Evolutionary conservation across 2,888 invertebrate genomes (phyloP), one percentile per base, ranked within the genome.

Genomic region (Plagodis pulveraria): DNA sequence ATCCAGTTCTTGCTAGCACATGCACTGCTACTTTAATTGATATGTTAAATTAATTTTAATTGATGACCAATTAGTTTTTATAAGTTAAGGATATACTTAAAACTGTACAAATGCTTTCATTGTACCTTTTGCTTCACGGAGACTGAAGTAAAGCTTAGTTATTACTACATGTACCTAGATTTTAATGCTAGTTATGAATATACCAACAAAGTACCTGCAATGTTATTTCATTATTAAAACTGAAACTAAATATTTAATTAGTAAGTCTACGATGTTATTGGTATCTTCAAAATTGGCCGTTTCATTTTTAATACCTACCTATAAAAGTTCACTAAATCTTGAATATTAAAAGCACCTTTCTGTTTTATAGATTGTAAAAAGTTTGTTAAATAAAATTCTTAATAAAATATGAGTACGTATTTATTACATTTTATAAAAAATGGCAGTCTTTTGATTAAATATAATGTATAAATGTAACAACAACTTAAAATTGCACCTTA

Each of bases 321-420:
- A 68, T 65, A 69, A 73, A 70, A 71, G 33, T 67, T 77, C 84
- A 87, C 86, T 66, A 76, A 80, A 74, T 79, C 78, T 83, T 77
- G 70, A 68, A 77, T 80, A 79, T 74, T 83, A 80, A 75, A 74
- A 65, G 89, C 90, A 91, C 90, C 63, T 73, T 81, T 81, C 65
- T 56, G 81, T 85, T 79, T 80, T 81, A 70, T 72, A 74, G 67
- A 70, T 77, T 80, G 79, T 85, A 79, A 80, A 76, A 82, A 77
- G 80, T 83, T 90, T 88, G 86, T 87, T 87, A 89, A 91, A 88
- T 89, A 89, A 89, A 90, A 85, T 76, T 73, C 73, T 77, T 69
- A 70, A 72, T 73, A 74, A 78, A 78, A 54, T 51, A 67, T 68
- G 66, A 75, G 65, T 71, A 62, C 67, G 77, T 78, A 76, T 84